Evolutionary conservation across 2,113 vertebrate genomes (phyloP).

Genomic region (Puffinus mauretanicus): DNA sequence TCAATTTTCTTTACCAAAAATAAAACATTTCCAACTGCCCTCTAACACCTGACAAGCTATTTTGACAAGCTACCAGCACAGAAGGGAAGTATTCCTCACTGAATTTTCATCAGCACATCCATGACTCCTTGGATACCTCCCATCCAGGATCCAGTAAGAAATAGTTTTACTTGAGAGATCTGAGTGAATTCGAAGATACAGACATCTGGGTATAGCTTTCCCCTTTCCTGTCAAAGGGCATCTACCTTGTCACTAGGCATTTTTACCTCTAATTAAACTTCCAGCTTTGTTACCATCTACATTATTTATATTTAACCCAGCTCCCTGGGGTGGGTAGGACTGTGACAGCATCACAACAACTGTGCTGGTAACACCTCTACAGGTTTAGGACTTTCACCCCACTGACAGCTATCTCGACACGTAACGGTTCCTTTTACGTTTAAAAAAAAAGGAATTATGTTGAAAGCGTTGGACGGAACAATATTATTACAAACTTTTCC

Average conservation of each 20-base stretch:
- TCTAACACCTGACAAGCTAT: not conserved
- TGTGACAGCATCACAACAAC: not conserved
- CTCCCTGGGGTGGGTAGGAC: not conserved
- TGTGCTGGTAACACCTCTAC: not conserved
- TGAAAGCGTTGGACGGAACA: not conserved
- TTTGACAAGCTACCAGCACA: not conserved
- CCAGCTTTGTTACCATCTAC: not conserved
- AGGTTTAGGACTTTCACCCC: not conserved
- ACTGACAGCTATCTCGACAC: not conserved
- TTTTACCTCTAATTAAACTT: not conserved
- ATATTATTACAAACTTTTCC: not conserved
- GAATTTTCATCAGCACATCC: not conserved
- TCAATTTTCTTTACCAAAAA: constrained; percentile 17
- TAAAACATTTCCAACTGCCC: not conserved
- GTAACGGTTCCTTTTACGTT: not conserved
- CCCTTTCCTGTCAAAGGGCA: not conserved
- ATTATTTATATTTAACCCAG: not conserved
- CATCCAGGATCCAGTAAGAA: not conserved
- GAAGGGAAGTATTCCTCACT: not conserved
- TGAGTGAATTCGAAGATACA: not conserved
- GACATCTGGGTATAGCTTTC: not conserved
- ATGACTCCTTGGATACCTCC: not conserved
- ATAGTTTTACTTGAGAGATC: not conserved
- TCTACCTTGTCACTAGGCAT: not conserved
- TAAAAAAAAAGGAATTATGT: not conserved